Evolutionary conservation across 2,888 invertebrate genomes (phyloP).

Genomic region (Bombylius major): DNA sequence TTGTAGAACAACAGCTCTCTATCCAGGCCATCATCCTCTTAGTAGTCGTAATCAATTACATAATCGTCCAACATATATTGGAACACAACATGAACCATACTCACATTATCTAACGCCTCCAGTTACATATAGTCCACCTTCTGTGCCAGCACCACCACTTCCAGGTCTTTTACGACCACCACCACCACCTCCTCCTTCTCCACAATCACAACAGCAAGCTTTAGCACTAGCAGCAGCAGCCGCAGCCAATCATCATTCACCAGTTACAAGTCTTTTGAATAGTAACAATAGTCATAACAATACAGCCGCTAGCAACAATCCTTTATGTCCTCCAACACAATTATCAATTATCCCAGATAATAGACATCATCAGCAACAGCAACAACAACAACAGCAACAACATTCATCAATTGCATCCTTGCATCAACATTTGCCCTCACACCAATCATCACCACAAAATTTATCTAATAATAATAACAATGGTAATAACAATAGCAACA

Average conservation of each 20-base stretch:
- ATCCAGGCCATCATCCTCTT: conserved; percentile 15
- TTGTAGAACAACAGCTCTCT: conserved; percentile 15
- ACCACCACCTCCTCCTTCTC: conserved; percentile 4
- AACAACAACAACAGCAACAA: conserved; percentile 2
- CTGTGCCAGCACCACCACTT: conserved; percentile 8
- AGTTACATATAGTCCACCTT: conserved; percentile 12
- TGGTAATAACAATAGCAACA: too few species aligned
- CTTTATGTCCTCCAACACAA: neutral
- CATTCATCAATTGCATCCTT: neutral
- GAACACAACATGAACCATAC: conserved; percentile 15
- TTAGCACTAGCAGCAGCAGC: conserved; percentile 2
- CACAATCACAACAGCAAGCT: conserved; percentile 10
- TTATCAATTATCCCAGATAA: conserved; percentile 1
- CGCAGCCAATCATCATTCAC: neutral
- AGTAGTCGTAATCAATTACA: conserved; percentile 16
- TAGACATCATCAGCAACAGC: neutral
- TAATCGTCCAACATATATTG: conserved; percentile 18
- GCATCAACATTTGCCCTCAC: neutral
- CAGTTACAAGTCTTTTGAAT: conserved; percentile 6
- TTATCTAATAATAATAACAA: neutral
- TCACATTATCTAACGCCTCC: conserved; percentile 18
- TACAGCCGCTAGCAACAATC: conserved; percentile 4
- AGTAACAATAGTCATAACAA: conserved; percentile 8
- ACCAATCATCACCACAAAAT: neutral
- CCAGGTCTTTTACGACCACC: conserved; percentile 9